These are phyloP conservation scores for Enteromius radiatus DNA, from an alignment of 2,797 vertebrate genomes.

Conservation along the genomic window DNA sequence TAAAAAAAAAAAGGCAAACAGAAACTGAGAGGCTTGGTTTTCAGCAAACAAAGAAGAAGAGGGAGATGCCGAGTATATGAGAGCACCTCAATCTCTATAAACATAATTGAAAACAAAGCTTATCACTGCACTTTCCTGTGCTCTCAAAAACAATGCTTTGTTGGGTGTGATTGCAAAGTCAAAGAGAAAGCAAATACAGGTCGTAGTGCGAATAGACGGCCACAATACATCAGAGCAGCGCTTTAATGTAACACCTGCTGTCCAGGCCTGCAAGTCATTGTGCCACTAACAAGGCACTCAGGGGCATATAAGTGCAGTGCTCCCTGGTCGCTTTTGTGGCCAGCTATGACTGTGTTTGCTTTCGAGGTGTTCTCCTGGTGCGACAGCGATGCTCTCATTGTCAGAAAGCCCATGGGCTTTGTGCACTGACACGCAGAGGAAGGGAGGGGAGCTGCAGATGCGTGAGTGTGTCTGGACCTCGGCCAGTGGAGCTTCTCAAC, in stretches of 20 bases:
- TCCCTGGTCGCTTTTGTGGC: constrained; percentile 73
- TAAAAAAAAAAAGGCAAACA: constrained; percentile 7
- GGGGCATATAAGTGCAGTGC: constrained; percentile 74
- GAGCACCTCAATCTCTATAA: constrained; percentile 38
- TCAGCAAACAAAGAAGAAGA: constrained; percentile 43
- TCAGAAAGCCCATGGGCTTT: constrained; percentile 76
- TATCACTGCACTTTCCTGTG: constrained; percentile 55
- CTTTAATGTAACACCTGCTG: constrained; percentile 78
- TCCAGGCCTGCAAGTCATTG: constrained; percentile 61
- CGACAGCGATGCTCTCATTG: constrained; percentile 77
- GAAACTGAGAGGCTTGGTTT: constrained; percentile 24
- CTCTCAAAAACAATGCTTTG: constrained; percentile 67
- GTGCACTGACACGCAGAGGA: constrained; percentile 81
- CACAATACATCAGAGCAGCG: constrained; percentile 75
- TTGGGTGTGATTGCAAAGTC: constrained; percentile 69
- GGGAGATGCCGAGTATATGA: constrained; percentile 1
- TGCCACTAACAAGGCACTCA: constrained; percentile 67
- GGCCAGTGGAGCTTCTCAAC: constrained; percentile 62
- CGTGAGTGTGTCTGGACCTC: constrained; percentile 73
- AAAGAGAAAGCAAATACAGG: constrained; percentile 69
- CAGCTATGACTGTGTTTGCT: constrained; percentile 76
- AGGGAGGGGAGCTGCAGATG: constrained; percentile 69
- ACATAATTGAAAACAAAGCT: constrained; percentile 49
- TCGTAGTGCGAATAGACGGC: constrained; percentile 62
- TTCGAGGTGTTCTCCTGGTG: constrained; percentile 83